Conservation (phyloP, 53 echinoderm and acorn worm species). For the Mesocentrotus franciscanus region DNA sequence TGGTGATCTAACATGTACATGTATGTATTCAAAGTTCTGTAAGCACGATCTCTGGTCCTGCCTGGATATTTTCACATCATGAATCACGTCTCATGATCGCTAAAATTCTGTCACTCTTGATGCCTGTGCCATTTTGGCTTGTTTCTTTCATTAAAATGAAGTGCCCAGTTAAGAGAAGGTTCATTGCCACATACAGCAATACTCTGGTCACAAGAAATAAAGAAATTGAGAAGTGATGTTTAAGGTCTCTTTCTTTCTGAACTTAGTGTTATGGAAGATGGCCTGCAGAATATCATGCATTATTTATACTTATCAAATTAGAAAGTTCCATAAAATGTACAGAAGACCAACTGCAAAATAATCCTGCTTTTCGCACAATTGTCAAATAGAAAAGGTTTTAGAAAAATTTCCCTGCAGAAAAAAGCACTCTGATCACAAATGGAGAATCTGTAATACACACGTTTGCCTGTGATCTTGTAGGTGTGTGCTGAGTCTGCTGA, state of each 20-base stretch:
- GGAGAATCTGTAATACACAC: background rate
- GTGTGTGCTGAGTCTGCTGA: background rate
- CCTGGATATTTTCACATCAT: background rate
- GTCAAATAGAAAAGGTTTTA: too few relatives aligned
- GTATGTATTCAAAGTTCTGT: conserved; percentile 3
- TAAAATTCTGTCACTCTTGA: background rate
- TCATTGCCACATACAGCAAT: background rate
- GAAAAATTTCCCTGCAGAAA: too few relatives aligned
- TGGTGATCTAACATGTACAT: background rate
- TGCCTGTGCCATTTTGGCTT: background rate
- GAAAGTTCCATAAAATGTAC: too few relatives aligned
- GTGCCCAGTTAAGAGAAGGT: background rate
- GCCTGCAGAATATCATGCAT: background rate
- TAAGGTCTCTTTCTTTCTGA: background rate
- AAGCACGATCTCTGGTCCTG: background rate
- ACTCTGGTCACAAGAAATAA: background rate
- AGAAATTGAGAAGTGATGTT: background rate
- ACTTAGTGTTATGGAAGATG: background rate
- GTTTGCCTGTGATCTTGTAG: background rate
- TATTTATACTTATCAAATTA: background rate
- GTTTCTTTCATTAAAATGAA: background rate
- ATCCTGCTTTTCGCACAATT: too few relatives aligned
- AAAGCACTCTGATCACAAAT: too few relatives aligned
- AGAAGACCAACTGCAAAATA: too few relatives aligned
- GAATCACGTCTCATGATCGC: background rate